Conservation (phyloP, 2,888 invertebrate genomes). For the Augiades crinisus region DNA sequence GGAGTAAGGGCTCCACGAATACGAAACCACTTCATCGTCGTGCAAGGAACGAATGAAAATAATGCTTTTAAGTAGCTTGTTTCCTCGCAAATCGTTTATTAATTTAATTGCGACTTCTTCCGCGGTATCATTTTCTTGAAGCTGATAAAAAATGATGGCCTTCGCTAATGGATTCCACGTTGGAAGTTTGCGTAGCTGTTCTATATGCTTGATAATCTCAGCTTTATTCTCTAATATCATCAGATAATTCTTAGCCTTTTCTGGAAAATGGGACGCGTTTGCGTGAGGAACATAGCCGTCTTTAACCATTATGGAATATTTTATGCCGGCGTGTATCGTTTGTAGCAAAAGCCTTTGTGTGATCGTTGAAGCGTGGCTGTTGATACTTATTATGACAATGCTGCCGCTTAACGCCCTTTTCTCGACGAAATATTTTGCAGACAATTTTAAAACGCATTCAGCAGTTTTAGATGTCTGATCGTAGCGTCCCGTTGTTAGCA, state of each 20-base stretch:
- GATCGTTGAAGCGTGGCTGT: constrained; percentile 60
- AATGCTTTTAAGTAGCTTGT: constrained; percentile 65
- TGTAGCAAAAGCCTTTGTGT: constrained; percentile 64
- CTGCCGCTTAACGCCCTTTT: constrained; percentile 75
- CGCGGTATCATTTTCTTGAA: constrained; percentile 50
- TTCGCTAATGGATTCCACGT: constrained; percentile 78
- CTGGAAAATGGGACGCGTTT: constrained; percentile 77
- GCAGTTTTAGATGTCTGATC: constrained; percentile 65
- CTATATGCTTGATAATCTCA: constrained; percentile 67
- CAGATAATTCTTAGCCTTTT: constrained; percentile 80
- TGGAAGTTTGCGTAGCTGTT: constrained; percentile 70
- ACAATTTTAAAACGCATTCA: constrained; percentile 76
- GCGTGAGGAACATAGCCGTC: constrained; percentile 72
- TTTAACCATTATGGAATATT: constrained; percentile 77
- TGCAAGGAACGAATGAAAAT: constrained; percentile 59
- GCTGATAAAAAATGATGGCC: constrained; percentile 66
- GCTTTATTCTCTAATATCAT: constrained; percentile 73
- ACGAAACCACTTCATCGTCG: constrained; percentile 58
- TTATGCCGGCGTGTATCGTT: constrained; percentile 68
- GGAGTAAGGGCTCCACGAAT: constrained; percentile 71
- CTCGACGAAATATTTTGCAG: constrained; percentile 76
- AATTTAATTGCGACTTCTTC: constrained; percentile 55
- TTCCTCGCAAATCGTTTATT: constrained; percentile 62
- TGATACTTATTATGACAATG: constrained; percentile 74
- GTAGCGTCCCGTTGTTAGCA: constrained; percentile 60